Conservation (phyloP, 2,888 invertebrate genomes). For the Bombylius major region DNA sequence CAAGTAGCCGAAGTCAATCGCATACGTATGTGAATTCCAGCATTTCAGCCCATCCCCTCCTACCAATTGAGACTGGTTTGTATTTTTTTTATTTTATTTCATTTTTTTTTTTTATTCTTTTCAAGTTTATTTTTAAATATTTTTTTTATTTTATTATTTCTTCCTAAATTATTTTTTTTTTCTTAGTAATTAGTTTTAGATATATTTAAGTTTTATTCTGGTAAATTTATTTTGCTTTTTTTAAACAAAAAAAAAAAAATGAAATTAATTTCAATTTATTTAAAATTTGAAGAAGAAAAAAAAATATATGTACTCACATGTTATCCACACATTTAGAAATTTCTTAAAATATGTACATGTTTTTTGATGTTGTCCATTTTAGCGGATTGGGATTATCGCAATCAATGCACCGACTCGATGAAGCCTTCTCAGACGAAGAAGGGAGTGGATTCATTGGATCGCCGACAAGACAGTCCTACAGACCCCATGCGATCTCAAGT, state of each 20-base stretch:
- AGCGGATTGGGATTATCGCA: slow-evolving; percentile 40
- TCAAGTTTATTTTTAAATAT: too few species aligned
- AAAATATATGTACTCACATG: not conserved
- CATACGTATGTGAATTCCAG: slow-evolving; percentile 68
- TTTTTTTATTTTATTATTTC: slow-evolving; percentile 20
- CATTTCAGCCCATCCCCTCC: slow-evolving; percentile 87
- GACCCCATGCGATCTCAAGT: slow-evolving; percentile 45
- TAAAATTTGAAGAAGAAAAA: slow-evolving; percentile 13
- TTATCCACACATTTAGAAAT: too few species aligned
- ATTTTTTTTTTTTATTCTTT: slow-evolving; percentile 21
- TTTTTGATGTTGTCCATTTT: slow-evolving; percentile 13
- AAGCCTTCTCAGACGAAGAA: slow-evolving; percentile 85
- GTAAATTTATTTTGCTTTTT: too few species aligned
- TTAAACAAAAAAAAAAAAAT: too few species aligned
- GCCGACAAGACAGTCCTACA: slow-evolving; percentile 38
- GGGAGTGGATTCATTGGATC: slow-evolving; percentile 45
- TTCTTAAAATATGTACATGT: too few species aligned
- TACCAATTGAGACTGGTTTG: slow-evolving; percentile 71
- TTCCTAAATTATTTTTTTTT: not conserved
- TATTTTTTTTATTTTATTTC: slow-evolving; percentile 29
- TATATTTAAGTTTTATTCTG: too few species aligned
- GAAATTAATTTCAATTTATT: too few species aligned
- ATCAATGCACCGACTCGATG: slow-evolving; percentile 42
- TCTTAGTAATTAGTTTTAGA: too few species aligned
- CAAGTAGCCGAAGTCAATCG: slow-evolving; percentile 41